Conservation (phyloP, 2,888 invertebrate genomes). For the Chrysolina americana region DNA sequence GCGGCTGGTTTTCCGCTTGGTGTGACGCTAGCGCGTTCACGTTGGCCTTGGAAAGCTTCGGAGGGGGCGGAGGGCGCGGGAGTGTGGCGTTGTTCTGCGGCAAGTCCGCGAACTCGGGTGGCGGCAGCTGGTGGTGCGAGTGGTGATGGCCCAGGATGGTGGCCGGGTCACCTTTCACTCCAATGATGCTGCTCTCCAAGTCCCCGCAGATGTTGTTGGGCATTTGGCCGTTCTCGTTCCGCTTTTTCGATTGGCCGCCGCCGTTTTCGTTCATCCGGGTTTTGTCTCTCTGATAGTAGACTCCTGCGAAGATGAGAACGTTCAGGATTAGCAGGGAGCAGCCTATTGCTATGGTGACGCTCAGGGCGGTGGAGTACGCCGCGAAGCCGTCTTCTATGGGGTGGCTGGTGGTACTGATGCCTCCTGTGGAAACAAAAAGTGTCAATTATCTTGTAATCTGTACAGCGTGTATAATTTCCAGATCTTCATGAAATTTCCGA, state of each 20-base stretch:
- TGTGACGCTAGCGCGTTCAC: conserved; percentile 71
- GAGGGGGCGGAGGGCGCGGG: conserved; percentile 84
- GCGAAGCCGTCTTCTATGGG: conserved; percentile 89
- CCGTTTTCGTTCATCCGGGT: conserved; percentile 77
- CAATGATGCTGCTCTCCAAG: conserved; percentile 75
- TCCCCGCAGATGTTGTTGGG: conserved; percentile 92
- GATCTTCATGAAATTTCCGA: too few species aligned
- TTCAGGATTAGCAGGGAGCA: conserved; percentile 93
- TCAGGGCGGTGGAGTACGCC: conserved; percentile 91
- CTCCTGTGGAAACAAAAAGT: conserved; percentile 52
- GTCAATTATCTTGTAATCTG: not conserved
- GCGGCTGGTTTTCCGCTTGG: conserved; percentile 78
- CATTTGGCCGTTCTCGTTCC: conserved; percentile 89
- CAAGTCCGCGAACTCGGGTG: conserved; percentile 88
- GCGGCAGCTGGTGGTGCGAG: conserved; percentile 83
- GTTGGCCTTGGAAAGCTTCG: conserved; percentile 77
- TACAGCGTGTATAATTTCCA: too few species aligned
- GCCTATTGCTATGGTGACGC: conserved; percentile 95
- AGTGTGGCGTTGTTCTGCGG: conserved; percentile 80
- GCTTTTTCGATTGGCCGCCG: conserved; percentile 76
- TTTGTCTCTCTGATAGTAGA: conserved; percentile 93
- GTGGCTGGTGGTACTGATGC: conserved; percentile 71
- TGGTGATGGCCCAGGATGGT: conserved; percentile 84
- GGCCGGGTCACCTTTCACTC: conserved; percentile 75
- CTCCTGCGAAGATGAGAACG: conserved; percentile 93